Evolutionary conservation across 2,888 invertebrate genomes (phyloP), one percentile per base, ranked within the genome.

Genomic region (Fabriciana adippe): DNA sequence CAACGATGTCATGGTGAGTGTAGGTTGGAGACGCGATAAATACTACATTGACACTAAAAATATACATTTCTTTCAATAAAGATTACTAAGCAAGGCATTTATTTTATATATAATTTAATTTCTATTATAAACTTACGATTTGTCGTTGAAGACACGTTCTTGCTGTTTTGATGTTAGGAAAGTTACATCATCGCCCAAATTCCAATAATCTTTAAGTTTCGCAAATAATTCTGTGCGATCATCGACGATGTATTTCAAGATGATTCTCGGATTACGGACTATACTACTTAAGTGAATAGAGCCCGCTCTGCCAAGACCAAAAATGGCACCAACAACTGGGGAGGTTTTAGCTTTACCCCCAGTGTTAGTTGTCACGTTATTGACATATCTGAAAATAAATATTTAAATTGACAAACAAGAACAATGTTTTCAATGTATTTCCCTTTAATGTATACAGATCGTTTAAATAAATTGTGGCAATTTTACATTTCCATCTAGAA

Each of bases 231-330:
- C 83, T 1, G 82, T 80, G 35, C 89, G 81, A 60, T 94, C 93
- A 56, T 95, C 95, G 0, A 95, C 90, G 54, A 94, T 82, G 76
- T 94, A 95, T 55, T 93, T 81, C 6, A 95, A 79, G 41, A 88
- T 83, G 0, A 93, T 80, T 6, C 94, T 90, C 1, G 88, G 87
- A 78, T 91, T 94, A 8, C 77, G 78, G 5, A 92, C 72, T 26
- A 94, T 81, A 71, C 91, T 93, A 15, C 82, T 72, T 69, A 95
- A 80, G 74, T 95, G 95, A 70, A 95, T 94, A 60, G 93, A 93
- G 1, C 95, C 94, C 2, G 94, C 94, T 45, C 94, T 91, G 1
- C 94, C 94, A 2, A 93, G 81, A 1, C 94, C 94, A 73, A 94
- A 94, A 26, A 94, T 81, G 5, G 94, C 94, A 0, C 90, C 79